Percentiles rank a stretch among this genome's conserved stretches.
These are phyloP conservation scores for Cataglyphis altisquamis DNA, from an alignment of 2,888 invertebrate species.

Conservation along the genomic window DNA sequence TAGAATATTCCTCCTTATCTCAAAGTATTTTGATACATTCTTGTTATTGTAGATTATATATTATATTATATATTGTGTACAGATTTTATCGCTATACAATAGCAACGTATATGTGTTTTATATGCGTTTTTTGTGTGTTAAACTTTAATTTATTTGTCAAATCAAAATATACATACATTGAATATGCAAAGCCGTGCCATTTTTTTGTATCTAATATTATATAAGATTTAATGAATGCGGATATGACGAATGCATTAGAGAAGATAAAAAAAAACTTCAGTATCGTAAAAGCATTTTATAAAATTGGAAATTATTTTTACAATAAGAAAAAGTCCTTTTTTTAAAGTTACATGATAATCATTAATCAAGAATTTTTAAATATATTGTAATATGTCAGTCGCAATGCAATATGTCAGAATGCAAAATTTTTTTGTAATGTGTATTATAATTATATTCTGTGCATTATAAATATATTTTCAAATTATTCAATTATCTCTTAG, in stretches of 20 bases:
- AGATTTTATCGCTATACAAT: constrained; percentile 5
- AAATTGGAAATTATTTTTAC: neutral
- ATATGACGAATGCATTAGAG: neutral
- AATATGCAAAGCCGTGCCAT: neutral
- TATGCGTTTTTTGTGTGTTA: neutral
- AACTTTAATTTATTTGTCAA: neutral
- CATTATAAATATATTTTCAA: neutral
- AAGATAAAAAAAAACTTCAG: neutral
- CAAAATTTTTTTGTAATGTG: neutral
- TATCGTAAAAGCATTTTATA: neutral
- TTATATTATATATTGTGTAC: neutral
- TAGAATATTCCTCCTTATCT: constrained; percentile 1
- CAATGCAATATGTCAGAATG: neutral
- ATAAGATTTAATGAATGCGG: neutral
- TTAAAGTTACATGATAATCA: neutral
- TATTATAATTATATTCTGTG: neutral
- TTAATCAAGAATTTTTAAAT: neutral
- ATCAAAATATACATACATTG: neutral
- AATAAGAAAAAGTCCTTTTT: neutral
- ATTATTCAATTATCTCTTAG: neutral
- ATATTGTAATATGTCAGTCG: neutral
- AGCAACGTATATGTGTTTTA: neutral
- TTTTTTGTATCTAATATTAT: neutral
- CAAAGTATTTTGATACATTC: neutral
- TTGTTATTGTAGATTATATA: neutral